Conservation (phyloP, 2,888 invertebrate species). For the Tuta absoluta region DNA sequence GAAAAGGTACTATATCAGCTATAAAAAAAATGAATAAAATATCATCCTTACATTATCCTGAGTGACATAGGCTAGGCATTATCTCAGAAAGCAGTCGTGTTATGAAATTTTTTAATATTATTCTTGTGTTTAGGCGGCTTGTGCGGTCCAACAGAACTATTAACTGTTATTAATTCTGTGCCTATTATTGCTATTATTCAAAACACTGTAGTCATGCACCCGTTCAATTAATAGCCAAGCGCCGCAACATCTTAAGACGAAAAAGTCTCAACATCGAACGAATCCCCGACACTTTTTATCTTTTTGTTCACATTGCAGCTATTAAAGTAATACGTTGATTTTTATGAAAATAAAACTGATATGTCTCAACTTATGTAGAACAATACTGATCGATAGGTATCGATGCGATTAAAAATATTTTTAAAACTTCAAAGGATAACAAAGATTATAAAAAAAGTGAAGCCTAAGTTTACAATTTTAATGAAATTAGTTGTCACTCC, state of each 20-base stretch:
- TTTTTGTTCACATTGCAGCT: conserved; percentile 67
- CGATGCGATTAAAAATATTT: conserved; percentile 65
- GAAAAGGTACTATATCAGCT: too few relatives aligned
- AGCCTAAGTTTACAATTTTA: too few relatives aligned
- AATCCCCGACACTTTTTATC: conserved; percentile 57
- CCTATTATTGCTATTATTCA: conserved; percentile 65
- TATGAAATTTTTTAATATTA: too few relatives aligned
- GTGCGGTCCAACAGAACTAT: conserved; percentile 55
- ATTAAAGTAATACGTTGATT: conserved; percentile 69
- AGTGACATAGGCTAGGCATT: too few relatives aligned
- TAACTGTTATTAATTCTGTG: conserved; percentile 36
- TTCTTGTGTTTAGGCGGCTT: conserved; percentile 47
- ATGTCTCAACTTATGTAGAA: conserved; percentile 71
- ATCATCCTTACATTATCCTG: too few relatives aligned
- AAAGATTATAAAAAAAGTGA: too few relatives aligned
- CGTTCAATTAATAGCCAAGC: conserved; percentile 68
- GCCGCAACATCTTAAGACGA: conserved; percentile 59
- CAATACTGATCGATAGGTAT: conserved; percentile 75
- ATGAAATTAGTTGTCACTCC: too few relatives aligned
- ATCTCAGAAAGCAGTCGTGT: too few relatives aligned
- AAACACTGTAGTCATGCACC: conserved; percentile 70
- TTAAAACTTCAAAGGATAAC: conserved; percentile 44
- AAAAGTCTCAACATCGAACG: conserved; percentile 60
- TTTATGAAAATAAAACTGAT: conserved; percentile 62
- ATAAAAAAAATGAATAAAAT: too few relatives aligned